phyloP scores from a whole-genome alignment of 2,888 invertebrate species.

The Macaria liturata region DNA sequence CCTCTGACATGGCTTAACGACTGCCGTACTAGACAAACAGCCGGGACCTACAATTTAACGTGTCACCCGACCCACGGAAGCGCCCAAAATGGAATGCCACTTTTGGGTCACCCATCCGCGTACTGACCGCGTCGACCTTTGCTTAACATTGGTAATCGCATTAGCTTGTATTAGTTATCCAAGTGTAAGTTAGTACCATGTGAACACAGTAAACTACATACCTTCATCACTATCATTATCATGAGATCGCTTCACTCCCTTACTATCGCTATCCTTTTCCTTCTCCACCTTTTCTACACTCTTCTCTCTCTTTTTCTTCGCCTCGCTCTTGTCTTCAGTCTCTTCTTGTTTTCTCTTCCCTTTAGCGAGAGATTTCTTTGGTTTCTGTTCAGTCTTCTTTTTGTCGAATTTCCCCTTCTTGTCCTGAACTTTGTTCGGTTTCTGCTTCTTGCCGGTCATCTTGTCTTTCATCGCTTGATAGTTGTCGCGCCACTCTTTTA shows the following conservation, averaged over 20 bases:
- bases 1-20: no score
- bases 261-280: slow-evolving; percentile 44
- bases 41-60: no score
- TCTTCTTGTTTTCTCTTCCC: slow-evolving; percentile 59
- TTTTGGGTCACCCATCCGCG: no score
- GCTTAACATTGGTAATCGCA: no score
- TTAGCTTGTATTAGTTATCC: no score
- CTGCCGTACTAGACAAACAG: no score
- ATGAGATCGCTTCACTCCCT: slow-evolving; percentile 62
- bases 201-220: slow-evolving; percentile 1
- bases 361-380: slow-evolving; percentile 39
- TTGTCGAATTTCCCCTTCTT: slow-evolving; percentile 63
- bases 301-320: slow-evolving; percentile 63
- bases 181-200: no score
- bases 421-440: slow-evolving; percentile 57
- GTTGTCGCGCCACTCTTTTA: slow-evolving; percentile 69
- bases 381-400: slow-evolving; percentile 49
- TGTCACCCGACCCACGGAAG: no score
- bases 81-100: no score
- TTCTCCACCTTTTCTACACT: slow-evolving; percentile 50
- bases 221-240: slow-evolving; percentile 37
- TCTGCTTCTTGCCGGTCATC: slow-evolving; percentile 65
- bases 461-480: slow-evolving; percentile 74
- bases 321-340: slow-evolving; percentile 45
- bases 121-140: no score